These are phyloP conservation scores for Busseola fusca DNA, from an alignment of 2,888 invertebrate genomes.

Conservation along the genomic window DNA sequence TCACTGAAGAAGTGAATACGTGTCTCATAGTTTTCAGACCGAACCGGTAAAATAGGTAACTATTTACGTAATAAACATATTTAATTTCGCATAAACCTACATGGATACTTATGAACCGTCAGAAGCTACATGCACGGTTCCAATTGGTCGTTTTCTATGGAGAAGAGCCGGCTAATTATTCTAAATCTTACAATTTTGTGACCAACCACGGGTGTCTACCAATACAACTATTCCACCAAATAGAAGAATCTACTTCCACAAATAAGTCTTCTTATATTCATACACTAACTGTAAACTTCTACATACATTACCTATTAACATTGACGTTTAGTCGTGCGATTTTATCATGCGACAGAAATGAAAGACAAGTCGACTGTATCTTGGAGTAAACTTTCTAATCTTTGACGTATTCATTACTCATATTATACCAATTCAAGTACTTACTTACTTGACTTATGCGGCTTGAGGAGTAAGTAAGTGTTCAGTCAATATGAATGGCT, in stretches of 20 bases:
- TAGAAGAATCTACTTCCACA: neutral
- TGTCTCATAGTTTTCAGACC: neutral
- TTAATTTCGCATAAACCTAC: neutral
- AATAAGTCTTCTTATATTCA: slow-evolving; percentile 12
- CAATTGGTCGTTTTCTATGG: neutral
- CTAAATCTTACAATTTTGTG: neutral
- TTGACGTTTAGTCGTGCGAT: slow-evolving; percentile 57
- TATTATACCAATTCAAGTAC: slow-evolving; percentile 42
- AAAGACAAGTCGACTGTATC: slow-evolving; percentile 47
- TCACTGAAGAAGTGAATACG: neutral
- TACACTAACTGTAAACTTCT: slow-evolving; percentile 30
- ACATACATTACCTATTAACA: slow-evolving; percentile 32
- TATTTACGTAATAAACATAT: neutral
- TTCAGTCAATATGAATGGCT: slow-evolving; percentile 33
- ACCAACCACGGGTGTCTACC: neutral
- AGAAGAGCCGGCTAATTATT: neutral
- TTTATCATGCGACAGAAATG: slow-evolving; percentile 59
- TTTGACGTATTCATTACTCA: slow-evolving; percentile 52
- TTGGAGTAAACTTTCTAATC: slow-evolving; percentile 58
- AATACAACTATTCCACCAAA: neutral
- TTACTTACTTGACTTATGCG: slow-evolving; percentile 43
- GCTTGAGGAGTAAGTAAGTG: slow-evolving; percentile 34
- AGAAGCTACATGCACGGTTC: neutral
- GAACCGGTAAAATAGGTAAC: neutral
- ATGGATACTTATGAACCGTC: neutral